phyloP scores from a whole-genome alignment of 2,888 invertebrate genomes.

The Caenorhabditis plicata region DNA sequence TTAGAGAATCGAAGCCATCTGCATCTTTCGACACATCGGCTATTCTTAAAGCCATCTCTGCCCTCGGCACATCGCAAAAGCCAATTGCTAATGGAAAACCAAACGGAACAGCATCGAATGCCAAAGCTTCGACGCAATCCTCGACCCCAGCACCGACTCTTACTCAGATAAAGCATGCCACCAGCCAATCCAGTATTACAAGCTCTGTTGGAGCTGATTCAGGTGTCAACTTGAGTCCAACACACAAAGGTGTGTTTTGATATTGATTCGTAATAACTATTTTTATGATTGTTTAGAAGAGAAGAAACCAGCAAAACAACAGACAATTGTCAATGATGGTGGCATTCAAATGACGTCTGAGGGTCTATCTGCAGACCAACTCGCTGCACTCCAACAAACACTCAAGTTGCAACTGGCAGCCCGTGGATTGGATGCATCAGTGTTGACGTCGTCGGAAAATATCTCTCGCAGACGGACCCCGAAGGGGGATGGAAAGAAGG shows the following conservation, averaged over 20 bases:
- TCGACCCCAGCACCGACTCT: constrained; percentile 24
- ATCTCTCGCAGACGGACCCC: constrained; percentile 16
- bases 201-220: constrained; percentile 60
- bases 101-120: not conserved
- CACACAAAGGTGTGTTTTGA: constrained; percentile 39
- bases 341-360: constrained; percentile 58
- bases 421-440: constrained; percentile 46
- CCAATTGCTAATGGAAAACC: constrained; percentile 25
- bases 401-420: constrained; percentile 47
- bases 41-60: constrained; percentile 15
- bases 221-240: constrained; percentile 55
- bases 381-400: constrained; percentile 55
- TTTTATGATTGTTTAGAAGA: constrained; percentile 29
- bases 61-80: constrained; percentile 13
- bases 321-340: constrained; percentile 41
- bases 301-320: constrained; percentile 23
- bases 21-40: constrained; percentile 14
- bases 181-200: constrained; percentile 55
- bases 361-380: constrained; percentile 55
- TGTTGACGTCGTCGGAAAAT: constrained; percentile 32
- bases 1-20: too few species aligned
- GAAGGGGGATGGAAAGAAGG: constrained; percentile 22
- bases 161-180: constrained; percentile 52
- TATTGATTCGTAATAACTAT: not conserved
- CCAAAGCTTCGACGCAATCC: too few species aligned